Percentiles rank a stretch among this genome's conserved stretches.
Conservation (phyloP, 1,140 invertebrate genomes). For the Aphaenogaster ashmeadi region DNA sequence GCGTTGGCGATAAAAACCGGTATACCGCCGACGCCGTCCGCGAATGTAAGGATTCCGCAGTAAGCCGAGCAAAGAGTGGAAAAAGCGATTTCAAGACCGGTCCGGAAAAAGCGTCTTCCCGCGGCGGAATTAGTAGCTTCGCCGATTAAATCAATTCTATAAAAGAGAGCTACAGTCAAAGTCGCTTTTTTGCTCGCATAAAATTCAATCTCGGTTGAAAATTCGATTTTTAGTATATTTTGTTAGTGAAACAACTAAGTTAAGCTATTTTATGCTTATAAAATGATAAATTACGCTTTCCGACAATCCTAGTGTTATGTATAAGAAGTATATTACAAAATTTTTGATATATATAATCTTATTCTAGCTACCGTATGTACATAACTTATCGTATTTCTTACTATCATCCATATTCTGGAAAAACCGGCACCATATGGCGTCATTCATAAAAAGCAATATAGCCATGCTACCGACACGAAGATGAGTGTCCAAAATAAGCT, state of each 20-base stretch:
- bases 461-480: slow-evolving; percentile 48
- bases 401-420: slow-evolving; percentile 31
- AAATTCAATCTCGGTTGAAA: slow-evolving; percentile 20
- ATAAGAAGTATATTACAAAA: slow-evolving; percentile 7
- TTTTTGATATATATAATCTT: slow-evolving; percentile 25
- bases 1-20: slow-evolving; percentile 71
- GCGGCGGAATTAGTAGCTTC: slow-evolving; percentile 36
- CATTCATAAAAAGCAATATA: slow-evolving; percentile 70
- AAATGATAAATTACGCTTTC: slow-evolving; percentile 13
- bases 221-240: slow-evolving; percentile 1
- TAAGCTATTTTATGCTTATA: not conserved
- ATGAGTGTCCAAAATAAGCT: slow-evolving; percentile 68
- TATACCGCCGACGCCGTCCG: slow-evolving; percentile 48
- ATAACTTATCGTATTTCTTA: slow-evolving; percentile 35
- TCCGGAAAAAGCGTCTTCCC: slow-evolving; percentile 43
- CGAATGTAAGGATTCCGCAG: slow-evolving; percentile 59
- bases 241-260: not conserved
- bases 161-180: not conserved
- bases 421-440: slow-evolving; percentile 62
- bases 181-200: not conserved
- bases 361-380: slow-evolving; percentile 21
- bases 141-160: slow-evolving; percentile 48
- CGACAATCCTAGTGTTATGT: not conserved
- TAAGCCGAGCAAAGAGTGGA: slow-evolving; percentile 39
- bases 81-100: slow-evolving; percentile 48